Base-by-base conservation (phyloP, 2,797 vertebrate genomes). In the Choloepus didactylus region DNA sequence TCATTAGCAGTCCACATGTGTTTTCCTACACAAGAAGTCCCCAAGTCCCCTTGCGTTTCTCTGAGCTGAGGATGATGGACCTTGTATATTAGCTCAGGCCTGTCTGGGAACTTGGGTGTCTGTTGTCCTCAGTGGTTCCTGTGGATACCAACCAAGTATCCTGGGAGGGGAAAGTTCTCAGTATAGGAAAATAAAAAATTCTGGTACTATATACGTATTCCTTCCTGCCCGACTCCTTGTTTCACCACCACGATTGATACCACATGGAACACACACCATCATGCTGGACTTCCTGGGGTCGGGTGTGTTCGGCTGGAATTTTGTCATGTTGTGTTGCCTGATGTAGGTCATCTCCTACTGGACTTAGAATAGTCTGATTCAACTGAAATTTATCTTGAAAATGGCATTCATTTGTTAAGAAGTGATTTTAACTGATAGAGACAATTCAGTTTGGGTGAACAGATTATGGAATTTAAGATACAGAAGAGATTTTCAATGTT, bases 41-140 rank as follows among this genome's bases (percentile, higher is more conserved):
- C 93, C 27, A 88, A 96, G 95, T 0, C 31, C 90, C 62, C 66
- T 98, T 98, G 99, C 97, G 80, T 93, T 88, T 81, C 83, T 92
- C 89, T 72, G 76, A 87, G 91, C 93, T 82, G 70, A 0, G 5
- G 49, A n/a, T 80, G 82, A 89, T 38, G 64, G 91, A 85, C 73
- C 56, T 56, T 31, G 60, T 19, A 27, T 49, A n/a, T 18, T 6
- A 46, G 73, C 72, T 86, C 0, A 6, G 88, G 66, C 21, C 73
- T 79, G 31, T 87, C 95, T 95, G 72, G 95, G 93, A 89, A 96
- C 75, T 27, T 46, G 35, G 51, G 69, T 31, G 41, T 84, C 92
- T 96, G 67, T 91, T 95, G 76, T 93, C 89, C 93, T 92, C 14
- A 19, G 1, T 44, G 76, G 89, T 89, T 93, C 79, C 96, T 46